phyloP scores from a whole-genome alignment of 2,888 invertebrate genomes.

The Habroteleia sp. region DNA sequence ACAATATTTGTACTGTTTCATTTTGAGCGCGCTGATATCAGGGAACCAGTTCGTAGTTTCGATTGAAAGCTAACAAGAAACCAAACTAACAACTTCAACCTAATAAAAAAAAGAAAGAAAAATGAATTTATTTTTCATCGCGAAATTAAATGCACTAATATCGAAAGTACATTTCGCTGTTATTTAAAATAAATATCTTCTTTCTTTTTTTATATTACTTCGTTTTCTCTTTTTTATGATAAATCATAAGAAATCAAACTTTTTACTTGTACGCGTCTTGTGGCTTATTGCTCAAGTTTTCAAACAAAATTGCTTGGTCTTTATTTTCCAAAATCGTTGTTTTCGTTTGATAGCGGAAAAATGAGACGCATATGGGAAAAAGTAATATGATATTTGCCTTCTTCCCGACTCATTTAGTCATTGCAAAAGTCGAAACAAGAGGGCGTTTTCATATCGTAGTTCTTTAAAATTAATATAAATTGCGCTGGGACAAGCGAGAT shows the following conservation, averaged over 20 bases:
- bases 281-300: constrained; percentile 5
- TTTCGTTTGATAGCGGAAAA: not conserved
- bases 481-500: not conserved
- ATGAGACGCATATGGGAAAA: constrained; percentile 3
- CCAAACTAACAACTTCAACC: not conserved
- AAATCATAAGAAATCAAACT: too few relatives aligned
- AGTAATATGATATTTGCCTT: not conserved
- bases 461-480: constrained; percentile 1
- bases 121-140: not conserved
- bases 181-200: too few relatives aligned
- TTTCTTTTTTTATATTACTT: too few relatives aligned
- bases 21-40: constrained; percentile 76
- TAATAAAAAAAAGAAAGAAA: constrained; percentile 10
- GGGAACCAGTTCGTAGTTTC: constrained; percentile 69
- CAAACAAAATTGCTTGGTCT: not conserved
- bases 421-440: constrained; percentile 4
- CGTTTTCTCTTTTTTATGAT: too few relatives aligned
- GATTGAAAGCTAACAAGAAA: not conserved
- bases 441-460: constrained; percentile 6
- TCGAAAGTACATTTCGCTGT: too few relatives aligned
- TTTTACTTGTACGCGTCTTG: not conserved
- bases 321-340: too few relatives aligned
- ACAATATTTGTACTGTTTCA: constrained; percentile 76
- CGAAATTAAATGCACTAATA: too few relatives aligned
- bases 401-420: constrained; percentile 20